A percentile compares a stretch with the other conserved stretches of the same genome.
Evolutionary conservation across 2,797 vertebrate species (phyloP).

Genomic region (Sebastes matsubarae): DNA sequence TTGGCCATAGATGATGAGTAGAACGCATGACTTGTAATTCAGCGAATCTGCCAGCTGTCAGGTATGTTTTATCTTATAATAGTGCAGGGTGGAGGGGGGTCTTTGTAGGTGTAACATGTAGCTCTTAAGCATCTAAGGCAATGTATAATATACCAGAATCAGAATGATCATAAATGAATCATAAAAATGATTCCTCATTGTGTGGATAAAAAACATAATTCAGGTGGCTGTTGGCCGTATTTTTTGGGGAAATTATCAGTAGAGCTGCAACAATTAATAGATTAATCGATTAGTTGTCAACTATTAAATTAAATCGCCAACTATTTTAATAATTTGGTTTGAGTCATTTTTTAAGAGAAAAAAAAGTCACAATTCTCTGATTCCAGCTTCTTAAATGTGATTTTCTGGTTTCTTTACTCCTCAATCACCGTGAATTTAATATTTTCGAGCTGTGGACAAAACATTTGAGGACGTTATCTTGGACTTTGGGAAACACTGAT

Average conservation of each 20-base stretch:
- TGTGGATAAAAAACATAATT: background rate
- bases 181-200: background rate
- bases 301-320: too few relatives aligned
- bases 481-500: too few relatives aligned
- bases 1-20: conserved; percentile 34
- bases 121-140: background rate
- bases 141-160: background rate
- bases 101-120: background rate
- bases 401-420: too few relatives aligned
- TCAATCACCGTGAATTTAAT: too few relatives aligned
- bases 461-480: too few relatives aligned
- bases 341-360: too few relatives aligned
- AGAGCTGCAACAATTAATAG: too few relatives aligned
- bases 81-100: background rate
- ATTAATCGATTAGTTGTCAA: too few relatives aligned
- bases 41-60: conserved; percentile 29
- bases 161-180: background rate
- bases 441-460: too few relatives aligned
- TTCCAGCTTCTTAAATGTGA: too few relatives aligned
- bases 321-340: too few relatives aligned
- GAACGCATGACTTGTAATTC: conserved; percentile 45
- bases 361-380: too few relatives aligned
- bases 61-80: conserved; percentile 36
- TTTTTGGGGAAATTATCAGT: background rate
- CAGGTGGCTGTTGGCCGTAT: background rate